Evolutionary conservation across 1,140 invertebrate genomes (phyloP).

Genomic region (Achroia grisella): DNA sequence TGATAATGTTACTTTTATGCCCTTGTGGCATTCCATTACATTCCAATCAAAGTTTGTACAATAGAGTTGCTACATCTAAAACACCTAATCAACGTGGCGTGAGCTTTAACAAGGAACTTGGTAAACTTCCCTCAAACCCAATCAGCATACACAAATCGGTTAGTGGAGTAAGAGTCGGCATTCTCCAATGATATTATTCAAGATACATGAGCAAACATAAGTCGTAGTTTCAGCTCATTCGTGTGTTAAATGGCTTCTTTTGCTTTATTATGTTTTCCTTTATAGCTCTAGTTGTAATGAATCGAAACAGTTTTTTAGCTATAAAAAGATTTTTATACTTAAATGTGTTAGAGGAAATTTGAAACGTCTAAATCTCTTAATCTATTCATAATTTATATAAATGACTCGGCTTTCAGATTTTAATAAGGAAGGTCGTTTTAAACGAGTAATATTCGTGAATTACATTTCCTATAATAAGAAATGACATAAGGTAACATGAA

Average conservation of each 20-base stretch:
- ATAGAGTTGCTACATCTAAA: slow-evolving; percentile 37
- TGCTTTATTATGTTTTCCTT: slow-evolving; percentile 1
- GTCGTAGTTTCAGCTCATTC: background rate
- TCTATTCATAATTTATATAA: too few species aligned
- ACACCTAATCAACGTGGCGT: slow-evolving; percentile 40
- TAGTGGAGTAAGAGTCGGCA: slow-evolving; percentile 13
- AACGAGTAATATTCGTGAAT: too few species aligned
- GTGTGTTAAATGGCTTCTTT: background rate
- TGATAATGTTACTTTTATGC: slow-evolving; percentile 34
- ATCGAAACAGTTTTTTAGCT: too few species aligned
- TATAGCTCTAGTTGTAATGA: too few species aligned
- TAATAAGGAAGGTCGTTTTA: too few species aligned
- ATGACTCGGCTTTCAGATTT: too few species aligned
- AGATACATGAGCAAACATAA: slow-evolving; percentile 12
- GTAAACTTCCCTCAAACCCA: slow-evolving; percentile 16
- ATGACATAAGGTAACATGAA: too few species aligned
- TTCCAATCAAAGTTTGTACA: slow-evolving; percentile 52
- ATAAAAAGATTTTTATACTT: too few species aligned
- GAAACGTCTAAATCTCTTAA: too few species aligned
- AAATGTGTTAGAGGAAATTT: too few species aligned
- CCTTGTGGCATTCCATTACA: slow-evolving; percentile 28
- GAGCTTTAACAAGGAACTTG: slow-evolving; percentile 14
- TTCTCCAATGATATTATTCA: slow-evolving; percentile 7
- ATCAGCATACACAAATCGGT: slow-evolving; percentile 28
- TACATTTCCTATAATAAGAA: too few species aligned